Conservation (phyloP, 2,888 invertebrate genomes). For the Diadegma fenestrale region DNA sequence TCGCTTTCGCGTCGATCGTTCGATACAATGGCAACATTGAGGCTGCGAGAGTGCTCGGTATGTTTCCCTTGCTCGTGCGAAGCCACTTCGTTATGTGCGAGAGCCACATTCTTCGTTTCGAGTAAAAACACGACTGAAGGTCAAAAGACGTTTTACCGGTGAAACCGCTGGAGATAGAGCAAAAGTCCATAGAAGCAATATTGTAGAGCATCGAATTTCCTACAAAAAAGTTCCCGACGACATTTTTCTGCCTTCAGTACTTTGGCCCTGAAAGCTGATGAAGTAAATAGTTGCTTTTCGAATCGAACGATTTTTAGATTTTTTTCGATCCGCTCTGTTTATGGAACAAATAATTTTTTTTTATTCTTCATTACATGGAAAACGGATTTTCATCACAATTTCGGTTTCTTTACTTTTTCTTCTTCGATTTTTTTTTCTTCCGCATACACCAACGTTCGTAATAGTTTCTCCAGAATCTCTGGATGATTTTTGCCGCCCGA, state of each 20-base stretch:
- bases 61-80: slow-evolving; percentile 84
- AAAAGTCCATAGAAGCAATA: too few relatives aligned
- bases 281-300: too few relatives aligned
- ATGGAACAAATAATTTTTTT: not conserved
- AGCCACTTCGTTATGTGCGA: slow-evolving; percentile 86
- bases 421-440: slow-evolving; percentile 76
- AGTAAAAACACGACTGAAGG: too few relatives aligned
- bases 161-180: too few relatives aligned
- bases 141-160: too few relatives aligned
- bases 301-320: too few relatives aligned
- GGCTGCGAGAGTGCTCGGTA: slow-evolving; percentile 82
- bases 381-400: not conserved
- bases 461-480: slow-evolving; percentile 78
- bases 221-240: too few relatives aligned
- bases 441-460: slow-evolving; percentile 70
- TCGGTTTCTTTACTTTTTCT: slow-evolving; percentile 64
- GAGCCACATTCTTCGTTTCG: slow-evolving; percentile 80
- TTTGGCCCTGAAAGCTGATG: too few relatives aligned
- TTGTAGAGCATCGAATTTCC: too few relatives aligned
- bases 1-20: slow-evolving; percentile 13
- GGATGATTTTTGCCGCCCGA: slow-evolving; percentile 80
- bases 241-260: too few relatives aligned
- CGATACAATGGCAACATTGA: slow-evolving; percentile 15
- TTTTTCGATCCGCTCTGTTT: not conserved
- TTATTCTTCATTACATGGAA: too few relatives aligned